Evolutionary conservation across 2,888 invertebrate species (phyloP).

Genomic region (Netelia virgata): DNA sequence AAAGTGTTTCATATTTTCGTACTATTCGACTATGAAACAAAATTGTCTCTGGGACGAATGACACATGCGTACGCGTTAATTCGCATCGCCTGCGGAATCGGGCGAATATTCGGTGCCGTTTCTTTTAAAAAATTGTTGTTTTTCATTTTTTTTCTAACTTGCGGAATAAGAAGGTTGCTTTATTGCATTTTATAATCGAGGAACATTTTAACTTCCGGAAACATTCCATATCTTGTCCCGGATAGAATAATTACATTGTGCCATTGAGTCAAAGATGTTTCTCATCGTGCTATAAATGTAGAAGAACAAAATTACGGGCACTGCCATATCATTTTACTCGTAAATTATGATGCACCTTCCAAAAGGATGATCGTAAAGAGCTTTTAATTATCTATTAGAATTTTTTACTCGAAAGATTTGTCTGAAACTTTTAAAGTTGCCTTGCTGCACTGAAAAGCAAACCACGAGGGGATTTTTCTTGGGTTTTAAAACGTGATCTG

Average conservation of each 20-base stretch:
- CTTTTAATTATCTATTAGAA: constrained; percentile 34
- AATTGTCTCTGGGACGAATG: constrained; percentile 93
- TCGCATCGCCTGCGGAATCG: not conserved
- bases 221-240: constrained; percentile 48
- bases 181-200: constrained; percentile 21
- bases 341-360: constrained; percentile 47
- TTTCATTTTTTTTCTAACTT: not conserved
- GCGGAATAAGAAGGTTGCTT: constrained; percentile 20
- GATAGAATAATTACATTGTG: constrained; percentile 44
- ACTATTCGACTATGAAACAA: constrained; percentile 93
- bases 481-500: constrained; percentile 2
- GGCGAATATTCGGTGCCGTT: not conserved
- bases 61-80: constrained; percentile 81
- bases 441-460: constrained; percentile 27
- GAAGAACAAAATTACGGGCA: constrained; percentile 38
- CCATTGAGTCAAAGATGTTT: constrained; percentile 42
- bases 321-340: constrained; percentile 63
- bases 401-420: constrained; percentile 48
- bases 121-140: not conserved
- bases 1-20: constrained; percentile 95
- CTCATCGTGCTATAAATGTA: constrained; percentile 22
- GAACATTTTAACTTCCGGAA: constrained; percentile 37
- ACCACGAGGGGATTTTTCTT: constrained; percentile 21
- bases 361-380: constrained; percentile 21
- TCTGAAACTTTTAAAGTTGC: constrained; percentile 25